Base-by-base conservation (phyloP, 2,797 vertebrate genomes). In the Danio albolineatus region DNA sequence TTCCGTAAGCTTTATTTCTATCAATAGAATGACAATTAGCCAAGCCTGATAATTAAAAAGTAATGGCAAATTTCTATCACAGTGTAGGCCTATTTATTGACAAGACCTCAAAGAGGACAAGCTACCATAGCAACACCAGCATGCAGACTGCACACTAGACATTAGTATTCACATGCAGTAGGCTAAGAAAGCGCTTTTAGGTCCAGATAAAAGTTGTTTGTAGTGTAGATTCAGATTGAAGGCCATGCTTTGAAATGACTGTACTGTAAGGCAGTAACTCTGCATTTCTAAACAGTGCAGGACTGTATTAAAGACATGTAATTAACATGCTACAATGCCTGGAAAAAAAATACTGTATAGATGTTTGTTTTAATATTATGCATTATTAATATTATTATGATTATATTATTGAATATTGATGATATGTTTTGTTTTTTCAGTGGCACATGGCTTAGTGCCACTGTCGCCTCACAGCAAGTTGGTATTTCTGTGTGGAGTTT, bases 141-240 rank as follows among this genome's bases (percentile, higher is more conserved):
- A 16, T 19, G n/a, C 44, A 62, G 59, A 49, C 28, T 19, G 44
- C 57, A 62, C 14, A 62, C 28, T 28, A 10, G 12, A 39, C 19
- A 39, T 75, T 62, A 75, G 73, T 41, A 62, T 75, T 62, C 57
- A 61, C 36, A 51, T 74, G 28, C 57, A 62, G 59, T 39, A 74
- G n/a, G 28, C 36, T 14, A 17, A 43, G 44, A 46, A 61, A 59
- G 41, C 7, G 54, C 7, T n/a, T 61, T 60, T 74, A 38, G 44
- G 44, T 62, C 44, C n/a, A 75, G 21, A 51, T 51, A 62, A 51
- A 61, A 49, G 21, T 38, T 73, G 28, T 28, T 17, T 62, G 38
- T 36, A 16, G 14, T 48, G 2, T 49, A 21, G 46, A 38, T 70
- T 36, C 14, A 39, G 36, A 64, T 13, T 56, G 73, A 75, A 75